phyloP scores from a whole-genome alignment of 1,140 invertebrate species.

The Tetranychus urticae region DNA sequence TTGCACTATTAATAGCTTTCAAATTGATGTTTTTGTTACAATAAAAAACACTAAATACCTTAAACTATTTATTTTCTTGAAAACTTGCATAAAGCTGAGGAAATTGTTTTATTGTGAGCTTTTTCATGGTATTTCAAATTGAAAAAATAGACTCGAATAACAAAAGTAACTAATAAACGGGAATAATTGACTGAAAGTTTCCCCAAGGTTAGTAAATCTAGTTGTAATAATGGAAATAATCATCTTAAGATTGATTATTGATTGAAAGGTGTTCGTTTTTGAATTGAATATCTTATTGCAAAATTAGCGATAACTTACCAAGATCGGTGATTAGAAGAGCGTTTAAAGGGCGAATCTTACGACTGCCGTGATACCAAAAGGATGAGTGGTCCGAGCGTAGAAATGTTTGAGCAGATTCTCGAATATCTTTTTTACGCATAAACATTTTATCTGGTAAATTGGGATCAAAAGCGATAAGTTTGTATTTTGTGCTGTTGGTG shows the following conservation, averaged over 20 bases:
- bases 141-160: too few relatives aligned
- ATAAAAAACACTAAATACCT: too few relatives aligned
- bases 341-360: constrained; percentile 11
- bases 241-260: not conserved
- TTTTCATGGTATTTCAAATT: too few relatives aligned
- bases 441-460: not conserved
- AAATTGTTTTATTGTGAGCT: too few relatives aligned
- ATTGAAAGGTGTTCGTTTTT: not conserved
- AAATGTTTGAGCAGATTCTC: constrained; percentile 15
- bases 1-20: too few relatives aligned
- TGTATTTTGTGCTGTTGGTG: constrained; percentile 7
- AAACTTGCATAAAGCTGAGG: not conserved
- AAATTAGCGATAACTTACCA: constrained; percentile 11
- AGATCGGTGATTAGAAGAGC: constrained; percentile 24
- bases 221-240: not conserved
- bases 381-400: constrained; percentile 17
- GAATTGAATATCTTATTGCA: not conserved
- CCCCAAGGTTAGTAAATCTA: not conserved
- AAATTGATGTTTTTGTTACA: too few relatives aligned
- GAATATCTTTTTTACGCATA: not conserved
- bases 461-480: constrained; percentile 9
- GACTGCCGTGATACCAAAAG: constrained; percentile 17
- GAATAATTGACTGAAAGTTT: too few relatives aligned
- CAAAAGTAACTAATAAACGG: too few relatives aligned
- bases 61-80: not conserved